Base-by-base conservation (phyloP, 2,113 vertebrate genomes). In the Colaptes auratus region DNA sequence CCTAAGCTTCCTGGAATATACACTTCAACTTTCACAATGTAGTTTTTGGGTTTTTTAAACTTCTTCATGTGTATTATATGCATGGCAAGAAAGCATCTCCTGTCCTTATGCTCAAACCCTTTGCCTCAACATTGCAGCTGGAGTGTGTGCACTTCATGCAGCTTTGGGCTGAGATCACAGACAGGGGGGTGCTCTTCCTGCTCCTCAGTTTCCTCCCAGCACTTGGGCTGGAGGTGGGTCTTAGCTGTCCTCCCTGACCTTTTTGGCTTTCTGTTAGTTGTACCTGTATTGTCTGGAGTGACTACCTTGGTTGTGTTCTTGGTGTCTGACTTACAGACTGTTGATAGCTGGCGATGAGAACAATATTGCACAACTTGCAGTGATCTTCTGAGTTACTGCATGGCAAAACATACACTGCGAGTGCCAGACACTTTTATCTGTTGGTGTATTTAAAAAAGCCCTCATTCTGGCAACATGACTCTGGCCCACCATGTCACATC, bases 91-190 rank as follows among this genome's bases (percentile, higher is more conserved):
- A 74, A 92, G 52, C 15, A 55, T 74, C 20, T 66, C 73, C 39
- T 73, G 7, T 78, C 63, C 59, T 85, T 48, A 6, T 1, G 5
- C 44, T 60, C 36, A 50, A 53, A 10, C 8, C 25, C 33, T 84
- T 66, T 82, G 66, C 27, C 61, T 35, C 30, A 59, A 52, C 5
- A 10, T 53, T 73, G 60, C 33, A 27, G 3, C 25, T 21, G 6
- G 77, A 58, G n/a, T 2, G 0, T 25, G 17, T 71, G 74, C 20
- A 14, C 28, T 64, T 69, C 1, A 1, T 10, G 7, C 13, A n/a
- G 63, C n/a, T 60, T 73, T 87, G 63, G 81, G 56, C 56, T 63
- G 84, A 64, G 50, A 8, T 82, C 56, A 27, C 2, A 56, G 56
- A 2, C 24, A 6, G 30, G 19, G 56, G 12, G 53, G 33, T 19